These are phyloP conservation scores for Tetheella fluctuosa DNA, from an alignment of 2,888 invertebrate species.

Conservation along the genomic window DNA sequence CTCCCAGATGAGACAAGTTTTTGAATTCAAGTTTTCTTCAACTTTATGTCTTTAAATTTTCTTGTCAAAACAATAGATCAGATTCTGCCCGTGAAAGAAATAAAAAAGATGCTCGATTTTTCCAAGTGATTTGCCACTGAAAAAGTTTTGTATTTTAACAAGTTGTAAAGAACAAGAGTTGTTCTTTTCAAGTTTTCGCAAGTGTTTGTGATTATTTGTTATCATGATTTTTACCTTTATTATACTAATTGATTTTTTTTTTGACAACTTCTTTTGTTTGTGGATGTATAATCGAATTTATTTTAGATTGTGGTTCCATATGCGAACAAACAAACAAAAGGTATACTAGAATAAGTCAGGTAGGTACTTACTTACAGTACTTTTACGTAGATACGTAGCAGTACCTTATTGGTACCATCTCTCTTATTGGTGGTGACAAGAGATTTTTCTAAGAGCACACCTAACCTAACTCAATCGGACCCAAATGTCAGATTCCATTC, in stretches of 20 bases:
- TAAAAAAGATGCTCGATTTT: not conserved
- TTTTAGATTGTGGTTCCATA: not conserved
- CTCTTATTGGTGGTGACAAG: slow-evolving; percentile 6
- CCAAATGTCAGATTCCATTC: slow-evolving; percentile 1
- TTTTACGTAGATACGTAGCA: no score
- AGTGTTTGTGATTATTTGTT: not conserved
- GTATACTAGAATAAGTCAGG: not conserved
- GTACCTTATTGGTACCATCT: not conserved
- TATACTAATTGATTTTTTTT: no score
- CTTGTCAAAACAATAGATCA: not conserved
- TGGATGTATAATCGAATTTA: no score
- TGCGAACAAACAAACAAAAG: not conserved
- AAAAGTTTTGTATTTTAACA: not conserved
- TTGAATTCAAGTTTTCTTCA: no score
- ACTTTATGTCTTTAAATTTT: not conserved
- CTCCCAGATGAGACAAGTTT: no score
- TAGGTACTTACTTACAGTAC: not conserved
- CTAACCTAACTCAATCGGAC: slow-evolving; percentile 7
- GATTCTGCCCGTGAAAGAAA: not conserved
- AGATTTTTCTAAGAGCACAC: slow-evolving; percentile 7
- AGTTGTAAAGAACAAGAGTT: not conserved
- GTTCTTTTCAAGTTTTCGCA: not conserved
- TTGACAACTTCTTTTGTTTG: no score
- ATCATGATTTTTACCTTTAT: no score
- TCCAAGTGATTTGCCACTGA: not conserved